Base-by-base conservation (phyloP, 2,888 invertebrate species). In the Epinotia bilunana region DNA sequence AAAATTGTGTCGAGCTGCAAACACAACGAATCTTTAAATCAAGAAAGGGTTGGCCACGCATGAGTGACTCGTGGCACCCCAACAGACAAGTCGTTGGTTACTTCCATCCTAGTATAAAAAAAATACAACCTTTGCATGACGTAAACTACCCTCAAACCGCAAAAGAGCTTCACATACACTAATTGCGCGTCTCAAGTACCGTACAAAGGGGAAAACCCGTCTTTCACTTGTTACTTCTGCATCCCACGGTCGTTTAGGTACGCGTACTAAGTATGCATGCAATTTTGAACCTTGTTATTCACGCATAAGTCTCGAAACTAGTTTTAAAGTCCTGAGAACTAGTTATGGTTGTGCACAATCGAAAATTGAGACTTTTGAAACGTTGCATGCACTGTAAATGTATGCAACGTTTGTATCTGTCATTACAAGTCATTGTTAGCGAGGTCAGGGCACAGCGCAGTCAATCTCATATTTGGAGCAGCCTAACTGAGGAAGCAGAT, bases 111-210 rank as follows among this genome's bases (percentile, higher is more conserved):
- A 1, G 39, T 39, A 9, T 39, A 39, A 39, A 39, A 39, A n/a
- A n/a, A n/a, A 16, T 49, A 16, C 53, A 53, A 53, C n/a, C 53
- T n/a, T n/a, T 13, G n/a, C 7, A 53, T 13, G 53, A n/a, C 53
- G 6, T 7, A 53, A 53, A 53, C 49, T 49, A 49, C 53, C 53
- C 53, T 53, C n/a, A 53, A n/a, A n/a, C 53, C 53, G 53, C n/a
- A n/a, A n/a, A 53, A 53, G n/a, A 53, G n/a, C n/a, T 53, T 7
- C 53, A n/a, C 6, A n/a, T n/a, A n/a, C n/a, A 53, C 53, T 53
- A 53, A 53, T 53, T 53, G n/a, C 53, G n/a, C 53, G 53, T 53
- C 53, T 53, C 53, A 53, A 53, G 53, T 53, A 53, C 53, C n/a
- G 16, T 1, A 16, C 49, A 16, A 49, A 49, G 16, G 16, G 49